Base-by-base conservation (phyloP, 2,888 invertebrate species). In the Dynastes maya region DNA sequence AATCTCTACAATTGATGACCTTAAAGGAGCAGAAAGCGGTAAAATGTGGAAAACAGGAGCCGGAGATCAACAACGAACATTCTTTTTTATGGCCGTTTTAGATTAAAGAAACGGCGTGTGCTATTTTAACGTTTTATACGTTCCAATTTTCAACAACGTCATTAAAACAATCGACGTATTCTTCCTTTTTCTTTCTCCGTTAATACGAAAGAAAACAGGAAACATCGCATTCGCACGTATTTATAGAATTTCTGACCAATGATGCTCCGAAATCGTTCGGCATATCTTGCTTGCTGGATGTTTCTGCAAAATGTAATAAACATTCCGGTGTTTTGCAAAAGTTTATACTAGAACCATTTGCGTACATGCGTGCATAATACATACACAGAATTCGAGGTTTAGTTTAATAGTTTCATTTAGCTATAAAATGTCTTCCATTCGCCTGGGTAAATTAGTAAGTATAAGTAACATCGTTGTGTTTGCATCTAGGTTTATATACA, bases 71-170 rank as follows among this genome's bases (percentile, higher is more conserved):
- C 61, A 61, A 45, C 72, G 72, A 61, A 61, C 72, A 74, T 74
- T 74, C 61, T 74, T 61, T 74, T 74, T 74, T 74, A 74, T 74
- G 58, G 49, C 40, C 72, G 72, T 61, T 74, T 74, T 74, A 74
- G 72, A 74, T 74, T 74, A 74, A 74, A 74, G 72, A 49, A 61
- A 74, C 72, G 72, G 72, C 72, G 40, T 74, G 72, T 74, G 72
- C 72, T 74, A 74, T 74, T 74, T 74, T 74, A 74, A 27, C 72
- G 45, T 74, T 74, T 74, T 74, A 74, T 74, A 74, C 72, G 72
- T 74, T 74, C 72, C 72, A 74, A 74, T 74, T 74, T 74, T 74
- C 72, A 74, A 61, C 72, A 74, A 45, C 61, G 45, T 61, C 72
- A 61, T 74, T 74, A 61, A 74, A 74, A 74, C 72, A 74, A 74